Percentiles rank a stretch among this genome's conserved stretches.
phyloP scores from a whole-genome alignment of 2,797 vertebrate species.

The Protonibea diacanthus region DNA sequence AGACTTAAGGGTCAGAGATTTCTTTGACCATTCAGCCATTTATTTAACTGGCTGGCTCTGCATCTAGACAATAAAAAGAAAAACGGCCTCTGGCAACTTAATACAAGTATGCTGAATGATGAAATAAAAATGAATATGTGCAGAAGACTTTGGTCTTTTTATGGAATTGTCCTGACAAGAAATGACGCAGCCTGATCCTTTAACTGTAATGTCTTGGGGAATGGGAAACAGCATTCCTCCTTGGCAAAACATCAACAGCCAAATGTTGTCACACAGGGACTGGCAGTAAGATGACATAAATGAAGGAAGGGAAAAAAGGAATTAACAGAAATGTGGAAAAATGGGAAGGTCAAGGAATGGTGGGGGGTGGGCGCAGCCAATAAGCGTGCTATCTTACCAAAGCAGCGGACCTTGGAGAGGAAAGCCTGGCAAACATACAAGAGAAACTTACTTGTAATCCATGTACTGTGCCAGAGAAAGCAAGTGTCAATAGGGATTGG shows the following conservation, averaged over 20 bases:
- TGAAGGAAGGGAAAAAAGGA: not conserved
- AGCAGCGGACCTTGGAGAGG: slow-evolving; percentile 24
- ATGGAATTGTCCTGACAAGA: not conserved
- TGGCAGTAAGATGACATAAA: slow-evolving; percentile 8
- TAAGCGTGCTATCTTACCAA: slow-evolving; percentile 24
- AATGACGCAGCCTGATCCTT: not conserved
- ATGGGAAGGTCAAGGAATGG: not conserved
- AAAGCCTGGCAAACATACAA: not conserved
- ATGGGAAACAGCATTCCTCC: not conserved
- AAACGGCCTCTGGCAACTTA: too few species aligned
- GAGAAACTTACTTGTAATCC: slow-evolving; percentile 20
- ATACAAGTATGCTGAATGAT: too few species aligned
- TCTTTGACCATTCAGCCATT: too few species aligned
- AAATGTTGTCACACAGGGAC: slow-evolving; percentile 8
- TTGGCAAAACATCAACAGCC: not conserved
- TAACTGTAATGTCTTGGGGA: slow-evolving; percentile 1
- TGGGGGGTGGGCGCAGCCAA: slow-evolving; percentile 6
- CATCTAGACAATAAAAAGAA: too few species aligned
- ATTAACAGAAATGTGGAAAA: slow-evolving; percentile 4
- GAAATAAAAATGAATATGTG: too few species aligned
- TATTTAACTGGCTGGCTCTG: too few species aligned
- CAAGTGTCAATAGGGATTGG: not conserved
- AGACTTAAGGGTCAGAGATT: too few species aligned
- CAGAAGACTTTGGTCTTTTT: not conserved
- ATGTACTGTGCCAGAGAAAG: slow-evolving; percentile 10